Evolutionary conservation across 2,113 vertebrate species (phyloP).

Genomic region (Heteronetta atricapilla): DNA sequence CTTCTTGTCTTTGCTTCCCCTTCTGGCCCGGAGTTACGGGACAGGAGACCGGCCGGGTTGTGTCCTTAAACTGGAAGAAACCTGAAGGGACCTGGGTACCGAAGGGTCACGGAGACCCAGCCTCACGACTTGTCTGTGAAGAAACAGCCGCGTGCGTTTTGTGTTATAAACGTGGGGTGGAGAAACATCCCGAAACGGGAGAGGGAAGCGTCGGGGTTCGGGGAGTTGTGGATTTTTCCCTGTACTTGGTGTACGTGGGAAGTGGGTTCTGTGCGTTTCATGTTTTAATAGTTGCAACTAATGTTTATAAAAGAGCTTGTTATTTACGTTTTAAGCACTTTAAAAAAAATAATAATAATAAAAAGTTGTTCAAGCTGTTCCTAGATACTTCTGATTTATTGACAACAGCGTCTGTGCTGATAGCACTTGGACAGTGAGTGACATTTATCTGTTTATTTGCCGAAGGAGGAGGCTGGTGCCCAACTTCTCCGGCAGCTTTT

Average conservation of each 20-base stretch:
- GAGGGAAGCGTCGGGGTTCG: accelerated
- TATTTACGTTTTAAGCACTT: slow-evolving; percentile 82
- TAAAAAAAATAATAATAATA: slow-evolving; percentile 77
- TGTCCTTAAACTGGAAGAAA: slow-evolving; percentile 26
- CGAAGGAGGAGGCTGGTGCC: neutral
- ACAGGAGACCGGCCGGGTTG: neutral
- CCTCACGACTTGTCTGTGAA: neutral
- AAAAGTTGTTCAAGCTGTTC: slow-evolving; percentile 75
- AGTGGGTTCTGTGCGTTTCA: slow-evolving; percentile 61
- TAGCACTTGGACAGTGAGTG: slow-evolving; percentile 23
- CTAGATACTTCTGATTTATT: slow-evolving; percentile 55
- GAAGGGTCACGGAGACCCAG: neutral
- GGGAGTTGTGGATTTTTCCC: neutral
- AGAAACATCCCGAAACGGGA: neutral
- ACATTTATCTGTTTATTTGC: neutral
- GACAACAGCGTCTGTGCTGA: slow-evolving; percentile 66
- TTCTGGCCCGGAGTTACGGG: neutral
- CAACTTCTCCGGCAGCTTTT: neutral
- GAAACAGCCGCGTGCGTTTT: neutral
- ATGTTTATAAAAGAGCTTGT: slow-evolving; percentile 82
- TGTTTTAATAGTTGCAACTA: slow-evolving; percentile 72
- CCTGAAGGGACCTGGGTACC: neutral
- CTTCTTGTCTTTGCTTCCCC: neutral
- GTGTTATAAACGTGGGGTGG: neutral
- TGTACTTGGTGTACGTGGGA: neutral